phyloP scores from a whole-genome alignment of 2,888 invertebrate genomes.

The Meandrusa payeni region DNA sequence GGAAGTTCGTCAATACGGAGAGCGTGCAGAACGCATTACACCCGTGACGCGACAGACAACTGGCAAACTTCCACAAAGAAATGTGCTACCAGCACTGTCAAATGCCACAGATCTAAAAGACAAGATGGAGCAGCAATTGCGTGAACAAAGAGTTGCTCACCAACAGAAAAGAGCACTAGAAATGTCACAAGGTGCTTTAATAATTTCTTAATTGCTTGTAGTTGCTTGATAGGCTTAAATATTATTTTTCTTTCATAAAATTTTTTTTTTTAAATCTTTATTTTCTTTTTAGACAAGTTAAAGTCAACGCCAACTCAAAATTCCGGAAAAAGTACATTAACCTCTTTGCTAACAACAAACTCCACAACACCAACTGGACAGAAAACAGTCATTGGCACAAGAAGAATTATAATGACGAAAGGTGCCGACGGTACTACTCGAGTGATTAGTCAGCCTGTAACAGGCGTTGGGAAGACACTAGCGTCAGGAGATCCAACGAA shows the following conservation, averaged over 20 bases:
- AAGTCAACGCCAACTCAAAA: conserved; percentile 74
- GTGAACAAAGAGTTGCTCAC: conserved; percentile 92
- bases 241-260: not conserved
- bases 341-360: conserved; percentile 82
- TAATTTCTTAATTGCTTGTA: not conserved
- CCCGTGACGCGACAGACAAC: conserved; percentile 91
- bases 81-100: conserved; percentile 70
- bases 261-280: not conserved
- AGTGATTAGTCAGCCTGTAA: conserved; percentile 82
- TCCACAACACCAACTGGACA: conserved; percentile 75
- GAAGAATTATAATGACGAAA: conserved; percentile 88
- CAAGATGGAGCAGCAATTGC: conserved; percentile 94
- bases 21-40: conserved; percentile 86
- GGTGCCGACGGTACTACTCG: conserved; percentile 84
- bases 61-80: conserved; percentile 82
- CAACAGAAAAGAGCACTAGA: conserved; percentile 92
- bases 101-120: conserved; percentile 90
- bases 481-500: conserved; percentile 56
- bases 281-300: conserved; percentile 67
- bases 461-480: conserved; percentile 62
- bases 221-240: too few relatives aligned
- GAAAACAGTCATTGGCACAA: conserved; percentile 83
- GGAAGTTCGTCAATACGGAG: conserved; percentile 97
- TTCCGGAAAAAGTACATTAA: conserved; percentile 83
- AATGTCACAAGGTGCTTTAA: conserved; percentile 78